Percentiles rank a stretch among this genome's conserved stretches.
Evolutionary conservation across 2,888 invertebrate genomes (phyloP).

Genomic region (Eilema griseolum): DNA sequence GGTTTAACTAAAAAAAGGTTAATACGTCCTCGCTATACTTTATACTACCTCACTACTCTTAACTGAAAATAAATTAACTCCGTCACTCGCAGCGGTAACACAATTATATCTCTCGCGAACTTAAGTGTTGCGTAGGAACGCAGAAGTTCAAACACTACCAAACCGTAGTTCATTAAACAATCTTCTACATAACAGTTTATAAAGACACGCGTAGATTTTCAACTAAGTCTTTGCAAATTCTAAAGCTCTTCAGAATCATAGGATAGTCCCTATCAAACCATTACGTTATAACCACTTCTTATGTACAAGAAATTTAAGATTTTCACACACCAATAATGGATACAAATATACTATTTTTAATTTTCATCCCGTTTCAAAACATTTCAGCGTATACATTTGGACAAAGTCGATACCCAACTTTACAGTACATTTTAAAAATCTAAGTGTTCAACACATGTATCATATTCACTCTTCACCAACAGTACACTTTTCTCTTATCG

Average conservation of each 20-base stretch:
- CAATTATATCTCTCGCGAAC: too few species aligned
- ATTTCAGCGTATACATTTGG: constrained; percentile 19
- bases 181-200: too few species aligned
- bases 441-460: not conserved
- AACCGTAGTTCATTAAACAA: too few species aligned
- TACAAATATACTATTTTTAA: constrained; percentile 3
- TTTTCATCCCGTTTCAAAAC: constrained; percentile 8
- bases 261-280: not conserved
- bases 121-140: too few species aligned
- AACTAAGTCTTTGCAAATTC: not conserved
- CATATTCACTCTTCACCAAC: constrained; percentile 1
- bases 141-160: too few species aligned
- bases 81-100: not conserved
- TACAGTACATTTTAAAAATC: constrained; percentile 5
- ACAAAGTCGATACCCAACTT: constrained; percentile 16
- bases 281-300: not conserved
- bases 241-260: not conserved
- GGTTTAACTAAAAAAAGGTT: not conserved
- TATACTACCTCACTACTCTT: not conserved
- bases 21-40: not conserved
- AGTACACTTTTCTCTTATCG: not conserved
- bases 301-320: constrained; percentile 2
- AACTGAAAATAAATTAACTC: not conserved
- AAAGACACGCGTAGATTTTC: too few species aligned
- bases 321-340: constrained; percentile 11